Evolutionary conservation across 2,888 invertebrate species (phyloP), one percentile per base, ranked within the genome.

Genomic region (Frankliniella fusca): DNA sequence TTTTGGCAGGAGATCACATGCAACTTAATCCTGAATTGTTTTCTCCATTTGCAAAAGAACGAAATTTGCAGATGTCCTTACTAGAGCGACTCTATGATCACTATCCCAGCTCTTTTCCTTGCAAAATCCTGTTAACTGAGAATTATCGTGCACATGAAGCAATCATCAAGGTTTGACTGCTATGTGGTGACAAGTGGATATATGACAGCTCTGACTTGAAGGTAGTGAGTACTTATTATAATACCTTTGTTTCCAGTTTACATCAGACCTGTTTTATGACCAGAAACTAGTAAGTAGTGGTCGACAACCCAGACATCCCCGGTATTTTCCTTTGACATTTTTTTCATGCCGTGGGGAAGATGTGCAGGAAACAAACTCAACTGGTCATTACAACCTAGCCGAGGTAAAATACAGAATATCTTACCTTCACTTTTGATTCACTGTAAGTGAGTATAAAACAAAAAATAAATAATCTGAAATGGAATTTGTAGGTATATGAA

Each of bases 1-100:
- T 95, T 0, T 88, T 96, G 80, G 95, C 95, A 81, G 96, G 96
- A 81, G 95, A 95, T 88, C 95, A 95, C 86, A 94, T 95, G 94
- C 91, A 91, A 89, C 90, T 95, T 87, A 93, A 94, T 83, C 95
- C 95, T 0, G 95, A 95, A 87, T 90, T 95, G 11, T 94, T 93
- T 87, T 94, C 94, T 18, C 91, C 92, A 81, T 92, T 94, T 86
- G 93, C 93, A 11, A 92, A 91, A 85, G 93, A 93, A 85, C 89
- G 93, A 2, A 92, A 93, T 84, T 88, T 94, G 80, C 93, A 94
- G 84, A 91, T 93, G 49, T 95, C 95, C 10, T 88, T 95, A 28
- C 87, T 96, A 83, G 95, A 96, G 87, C 89, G 96, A 54, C 89
- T 96, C 15, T 94, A 94, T 86, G 93, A 94, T 85, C 90, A 92